Conservation (phyloP, 2,113 vertebrate genomes). For the Oreotragus oreotragus region DNA sequence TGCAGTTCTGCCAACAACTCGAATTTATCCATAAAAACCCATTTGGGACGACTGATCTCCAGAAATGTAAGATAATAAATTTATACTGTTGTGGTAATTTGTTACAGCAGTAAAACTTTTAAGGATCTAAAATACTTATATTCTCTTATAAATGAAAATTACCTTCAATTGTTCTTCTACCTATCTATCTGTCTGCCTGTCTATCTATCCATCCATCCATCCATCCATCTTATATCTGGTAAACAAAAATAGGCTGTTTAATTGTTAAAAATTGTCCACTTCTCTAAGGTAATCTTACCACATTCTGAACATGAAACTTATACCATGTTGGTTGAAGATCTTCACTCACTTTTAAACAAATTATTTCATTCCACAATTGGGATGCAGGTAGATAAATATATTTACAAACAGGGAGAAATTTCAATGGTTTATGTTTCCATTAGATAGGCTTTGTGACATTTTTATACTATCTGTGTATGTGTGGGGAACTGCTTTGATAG, state of each 20-base stretch:
- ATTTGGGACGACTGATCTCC: background rate
- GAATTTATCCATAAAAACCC: background rate
- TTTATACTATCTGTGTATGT: background rate
- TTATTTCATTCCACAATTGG: background rate
- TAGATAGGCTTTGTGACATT: background rate
- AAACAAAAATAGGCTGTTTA: background rate
- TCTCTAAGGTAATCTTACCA: background rate
- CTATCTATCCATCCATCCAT: too few species aligned
- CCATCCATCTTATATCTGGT: background rate
- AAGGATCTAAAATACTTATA: background rate
- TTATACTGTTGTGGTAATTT: background rate
- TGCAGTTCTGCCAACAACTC: background rate
- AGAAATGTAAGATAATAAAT: background rate
- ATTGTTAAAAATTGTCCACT: background rate
- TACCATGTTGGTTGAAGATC: background rate
- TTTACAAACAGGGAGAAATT: background rate
- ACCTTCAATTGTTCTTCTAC: background rate
- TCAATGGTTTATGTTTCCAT: background rate
- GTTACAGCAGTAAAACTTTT: background rate
- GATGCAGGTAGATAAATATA: background rate
- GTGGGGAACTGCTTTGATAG: background rate
- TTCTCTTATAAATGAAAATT: constrained; percentile 18
- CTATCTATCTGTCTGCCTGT: too few species aligned
- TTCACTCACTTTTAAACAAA: background rate
- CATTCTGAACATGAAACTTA: background rate